Percentiles rank a stretch among this genome's conserved stretches.
Evolutionary conservation across 1,140 invertebrate species (phyloP).

Genomic region (Nephila pilipes): DNA sequence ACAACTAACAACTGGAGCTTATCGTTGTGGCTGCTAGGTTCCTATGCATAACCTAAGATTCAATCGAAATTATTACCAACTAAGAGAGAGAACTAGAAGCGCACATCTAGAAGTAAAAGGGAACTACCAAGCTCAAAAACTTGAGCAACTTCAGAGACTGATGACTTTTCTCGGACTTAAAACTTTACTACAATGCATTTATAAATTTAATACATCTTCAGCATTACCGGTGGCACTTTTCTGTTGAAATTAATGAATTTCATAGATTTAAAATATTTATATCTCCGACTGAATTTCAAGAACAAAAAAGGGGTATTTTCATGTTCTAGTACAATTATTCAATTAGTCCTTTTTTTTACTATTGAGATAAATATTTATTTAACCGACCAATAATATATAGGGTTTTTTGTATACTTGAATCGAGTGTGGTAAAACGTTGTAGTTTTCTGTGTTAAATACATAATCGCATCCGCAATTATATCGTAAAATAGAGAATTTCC

Average conservation of each 20-base stretch:
- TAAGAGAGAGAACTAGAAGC: slow-evolving; percentile 54
- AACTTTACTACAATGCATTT: slow-evolving; percentile 38
- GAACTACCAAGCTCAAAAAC: slow-evolving; percentile 15
- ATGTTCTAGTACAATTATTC: not conserved
- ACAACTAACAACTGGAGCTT: slow-evolving; percentile 61
- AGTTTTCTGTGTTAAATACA: not conserved
- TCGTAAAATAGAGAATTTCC: not conserved
- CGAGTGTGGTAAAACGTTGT: not conserved
- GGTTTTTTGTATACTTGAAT: not conserved
- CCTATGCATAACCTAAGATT: slow-evolving; percentile 12
- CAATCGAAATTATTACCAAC: not conserved
- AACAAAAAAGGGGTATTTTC: slow-evolving; percentile 15
- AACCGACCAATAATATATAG: not conserved
- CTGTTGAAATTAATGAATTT: slow-evolving; percentile 16
- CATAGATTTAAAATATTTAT: slow-evolving; percentile 8
- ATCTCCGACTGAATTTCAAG: not conserved
- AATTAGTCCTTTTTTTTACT: not conserved
- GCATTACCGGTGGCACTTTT: slow-evolving; percentile 34
- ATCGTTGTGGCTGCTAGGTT: slow-evolving; percentile 74
- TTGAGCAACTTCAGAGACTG: slow-evolving; percentile 33
- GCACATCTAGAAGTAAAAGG: slow-evolving; percentile 61
- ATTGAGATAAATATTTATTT: not conserved
- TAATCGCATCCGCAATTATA: not conserved
- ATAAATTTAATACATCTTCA: slow-evolving; percentile 55
- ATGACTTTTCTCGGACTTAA: slow-evolving; percentile 5